A percentile compares a stretch with the other conserved stretches of the same genome.
These are phyloP conservation scores for Trematomus bernacchii DNA, from an alignment of 2,797 vertebrate species.

Conservation along the genomic window DNA sequence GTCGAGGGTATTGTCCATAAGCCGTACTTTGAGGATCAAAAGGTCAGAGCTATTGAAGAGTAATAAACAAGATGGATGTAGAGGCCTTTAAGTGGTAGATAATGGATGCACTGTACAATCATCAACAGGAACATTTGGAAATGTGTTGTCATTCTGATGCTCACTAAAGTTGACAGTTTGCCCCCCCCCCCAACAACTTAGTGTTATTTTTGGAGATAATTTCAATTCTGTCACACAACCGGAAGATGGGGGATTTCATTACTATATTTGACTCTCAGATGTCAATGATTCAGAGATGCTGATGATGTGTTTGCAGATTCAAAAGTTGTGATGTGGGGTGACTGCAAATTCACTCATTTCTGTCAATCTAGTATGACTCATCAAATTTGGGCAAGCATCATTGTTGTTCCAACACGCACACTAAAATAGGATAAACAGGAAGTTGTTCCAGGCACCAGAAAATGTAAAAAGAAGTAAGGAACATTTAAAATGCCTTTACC, in stretches of 20 bases:
- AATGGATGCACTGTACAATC: conserved; percentile 36
- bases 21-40: conserved; percentile 54
- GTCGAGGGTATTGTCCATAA: conserved; percentile 54
- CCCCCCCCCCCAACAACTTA: not conserved
- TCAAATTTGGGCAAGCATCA: conserved; percentile 35
- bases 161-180: not conserved
- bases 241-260: conserved; percentile 29
- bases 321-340: conserved; percentile 24
- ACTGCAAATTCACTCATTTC: conserved; percentile 37
- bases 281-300: conserved; percentile 48
- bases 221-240: conserved; percentile 1
- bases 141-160: not conserved
- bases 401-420: conserved; percentile 9
- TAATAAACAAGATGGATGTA: conserved; percentile 62
- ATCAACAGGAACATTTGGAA: conserved; percentile 21
- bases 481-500: no score
- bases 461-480: no score
- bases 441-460: no score
- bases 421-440: not conserved
- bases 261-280: conserved; percentile 37
- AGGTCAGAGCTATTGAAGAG: conserved; percentile 54
- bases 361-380: conserved; percentile 46
- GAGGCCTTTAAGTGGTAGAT: conserved; percentile 43
- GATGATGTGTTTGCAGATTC: conserved; percentile 43
- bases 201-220: conserved; percentile 15